Evolutionary conservation across 2,888 invertebrate genomes (phyloP).

Genomic region (Ophion slaviceki): DNA sequence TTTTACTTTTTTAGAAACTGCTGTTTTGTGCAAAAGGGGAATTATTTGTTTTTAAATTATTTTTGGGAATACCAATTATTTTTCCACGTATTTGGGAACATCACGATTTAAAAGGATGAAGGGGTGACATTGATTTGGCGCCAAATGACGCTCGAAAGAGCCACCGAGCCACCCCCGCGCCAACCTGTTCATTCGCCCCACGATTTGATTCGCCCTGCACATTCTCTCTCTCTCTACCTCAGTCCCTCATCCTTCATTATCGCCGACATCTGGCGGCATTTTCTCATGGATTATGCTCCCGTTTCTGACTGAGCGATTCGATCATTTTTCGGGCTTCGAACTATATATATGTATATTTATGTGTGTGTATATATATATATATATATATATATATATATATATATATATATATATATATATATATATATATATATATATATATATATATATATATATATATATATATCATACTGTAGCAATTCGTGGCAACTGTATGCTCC

Average conservation of each 20-base stretch:
- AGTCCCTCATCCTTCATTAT: constrained; percentile 67
- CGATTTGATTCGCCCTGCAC: constrained; percentile 74
- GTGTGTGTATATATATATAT: no score
- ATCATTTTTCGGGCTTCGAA: constrained; percentile 72
- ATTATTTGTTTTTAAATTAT: background rate
- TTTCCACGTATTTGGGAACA: background rate
- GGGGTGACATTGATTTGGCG: constrained; percentile 69
- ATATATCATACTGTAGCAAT: background rate
- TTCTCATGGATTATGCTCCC: constrained; percentile 79
- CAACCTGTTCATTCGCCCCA: constrained; percentile 77
- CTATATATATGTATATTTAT: constrained; percentile 12
- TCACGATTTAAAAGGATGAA: constrained; percentile 29
- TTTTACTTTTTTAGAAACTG: no score
- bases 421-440: no score
- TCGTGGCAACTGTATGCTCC: constrained; percentile 34
- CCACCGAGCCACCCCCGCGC: constrained; percentile 65
- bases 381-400: no score
- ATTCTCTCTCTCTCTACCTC: constrained; percentile 55
- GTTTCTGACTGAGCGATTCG: constrained; percentile 67
- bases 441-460: no score
- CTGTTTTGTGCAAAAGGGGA: no score
- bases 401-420: no score
- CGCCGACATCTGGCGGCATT: constrained; percentile 79
- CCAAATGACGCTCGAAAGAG: constrained; percentile 70
- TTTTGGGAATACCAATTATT: background rate